These are phyloP conservation scores for Rhynchophorus ferrugineus DNA, from an alignment of 1,140 invertebrate species.

Conservation along the genomic window DNA sequence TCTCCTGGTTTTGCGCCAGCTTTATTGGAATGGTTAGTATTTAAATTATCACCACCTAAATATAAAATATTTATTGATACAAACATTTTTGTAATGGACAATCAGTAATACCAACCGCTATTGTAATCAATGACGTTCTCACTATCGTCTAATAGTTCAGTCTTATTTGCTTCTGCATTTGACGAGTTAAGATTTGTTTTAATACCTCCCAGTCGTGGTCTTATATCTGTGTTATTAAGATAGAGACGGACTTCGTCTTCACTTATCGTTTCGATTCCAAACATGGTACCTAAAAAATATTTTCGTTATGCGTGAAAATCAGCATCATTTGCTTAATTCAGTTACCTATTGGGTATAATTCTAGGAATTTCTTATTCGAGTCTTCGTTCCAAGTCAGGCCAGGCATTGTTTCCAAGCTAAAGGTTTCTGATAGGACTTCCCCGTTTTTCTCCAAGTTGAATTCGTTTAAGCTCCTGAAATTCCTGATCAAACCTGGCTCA, in stretches of 20 bases:
- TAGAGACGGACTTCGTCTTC: slow-evolving; percentile 29
- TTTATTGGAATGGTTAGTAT: slow-evolving; percentile 6
- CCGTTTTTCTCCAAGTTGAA: slow-evolving; percentile 39
- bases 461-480: slow-evolving; percentile 33
- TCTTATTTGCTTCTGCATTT: slow-evolving; percentile 5
- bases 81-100: background rate
- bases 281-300: slow-evolving; percentile 25
- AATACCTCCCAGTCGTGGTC: slow-evolving; percentile 23
- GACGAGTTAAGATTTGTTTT: slow-evolving; percentile 17
- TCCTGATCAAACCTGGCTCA: slow-evolving; percentile 36
- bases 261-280: slow-evolving; percentile 30
- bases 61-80: background rate
- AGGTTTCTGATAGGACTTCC: slow-evolving; percentile 50
- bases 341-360: slow-evolving; percentile 50
- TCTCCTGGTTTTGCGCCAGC: background rate
- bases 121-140: slow-evolving; percentile 13
- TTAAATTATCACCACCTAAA: slow-evolving; percentile 9
- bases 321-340: no score
- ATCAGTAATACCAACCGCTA: slow-evolving; percentile 6
- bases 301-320: no score
- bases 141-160: slow-evolving; percentile 6
- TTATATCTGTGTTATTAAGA: slow-evolving; percentile 29
- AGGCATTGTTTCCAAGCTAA: slow-evolving; percentile 50
- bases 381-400: slow-evolving; percentile 53
- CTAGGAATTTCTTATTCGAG: slow-evolving; percentile 53